These are phyloP conservation scores for Diadegma fenestrale DNA, from an alignment of 2,888 invertebrate species.

Conservation along the genomic window DNA sequence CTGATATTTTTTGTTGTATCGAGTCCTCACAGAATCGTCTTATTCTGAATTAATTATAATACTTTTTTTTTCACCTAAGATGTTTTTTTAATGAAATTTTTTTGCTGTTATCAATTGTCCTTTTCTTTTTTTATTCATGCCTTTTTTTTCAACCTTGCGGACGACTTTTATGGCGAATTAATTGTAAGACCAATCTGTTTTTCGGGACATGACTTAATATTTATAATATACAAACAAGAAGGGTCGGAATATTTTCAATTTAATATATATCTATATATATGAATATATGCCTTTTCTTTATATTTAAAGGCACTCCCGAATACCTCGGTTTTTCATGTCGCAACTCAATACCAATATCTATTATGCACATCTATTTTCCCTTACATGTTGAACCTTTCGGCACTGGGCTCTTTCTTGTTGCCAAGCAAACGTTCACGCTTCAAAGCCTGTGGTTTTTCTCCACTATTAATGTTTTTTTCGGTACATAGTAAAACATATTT, in stretches of 20 bases:
- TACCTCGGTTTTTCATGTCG: slow-evolving; percentile 23
- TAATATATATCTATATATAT: slow-evolving; percentile 3
- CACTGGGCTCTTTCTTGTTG: slow-evolving; percentile 38
- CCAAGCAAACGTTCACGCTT: slow-evolving; percentile 41
- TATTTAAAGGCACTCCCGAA: slow-evolving; percentile 24
- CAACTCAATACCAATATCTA: not conserved
- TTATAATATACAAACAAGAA: slow-evolving; percentile 4
- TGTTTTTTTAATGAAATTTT: not conserved
- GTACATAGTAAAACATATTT: not conserved
- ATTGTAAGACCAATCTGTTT: not conserved
- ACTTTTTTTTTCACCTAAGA: not conserved
- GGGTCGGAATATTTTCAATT: not conserved
- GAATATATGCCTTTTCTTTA: slow-evolving; percentile 8
- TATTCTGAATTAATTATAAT: not conserved
- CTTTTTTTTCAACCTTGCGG: not conserved
- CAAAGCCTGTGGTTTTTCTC: slow-evolving; percentile 63
- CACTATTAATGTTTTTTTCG: slow-evolving; percentile 56
- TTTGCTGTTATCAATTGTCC: not conserved
- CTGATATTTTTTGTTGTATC: slow-evolving; percentile 39
- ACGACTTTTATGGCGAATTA: not conserved
- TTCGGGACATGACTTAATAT: slow-evolving; percentile 36
- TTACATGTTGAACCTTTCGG: slow-evolving; percentile 40
- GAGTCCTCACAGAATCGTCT: not conserved
- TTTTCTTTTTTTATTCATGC: not conserved
- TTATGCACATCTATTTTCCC: slow-evolving; percentile 6